Base-by-base conservation (phyloP, 1,140 invertebrate species). In the Cydia pomonella region DNA sequence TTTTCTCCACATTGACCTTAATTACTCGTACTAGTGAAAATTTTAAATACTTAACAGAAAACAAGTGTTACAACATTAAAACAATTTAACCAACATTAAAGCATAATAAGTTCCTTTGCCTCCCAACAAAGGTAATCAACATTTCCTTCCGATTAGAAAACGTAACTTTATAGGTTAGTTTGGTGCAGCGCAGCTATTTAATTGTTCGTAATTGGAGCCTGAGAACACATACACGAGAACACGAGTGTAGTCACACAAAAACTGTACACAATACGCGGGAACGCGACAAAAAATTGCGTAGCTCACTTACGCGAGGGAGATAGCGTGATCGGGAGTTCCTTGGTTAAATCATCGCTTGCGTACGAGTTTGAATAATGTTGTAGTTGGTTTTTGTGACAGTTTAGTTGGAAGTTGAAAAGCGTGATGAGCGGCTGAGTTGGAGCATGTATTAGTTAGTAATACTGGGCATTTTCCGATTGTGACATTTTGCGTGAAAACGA, bases 341-440 rank as follows among this genome's bases (percentile, higher is more conserved):
- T 59, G 53, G 53, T 59, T 59, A 59, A 59, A 59, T 59, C 18
- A 59, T 59, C 53, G 53, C 53, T 59, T 59, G 53, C 53, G 53
- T 23, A 59, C 53, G 53, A 23, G 53, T 59, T 21, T 1, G 9
- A 59, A 59, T 59, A 59, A 59, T 59, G 53, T 59, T 59, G 53
- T 59, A 59, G 18, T 23, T 21, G 18, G 18, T 59, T 59, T 59
- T 59, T 59, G 18, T 59, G 18, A 59, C 53, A 10, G 21, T 13
- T n/a, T 53, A 10, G 53, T 23, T 59, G 18, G 53, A 59, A 59
- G 44, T 44, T 44, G 41, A 12, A 44, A 12, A 44, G 50, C 50
- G n/a, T 53, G n/a, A 18, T 9, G 2, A 18, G 6, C 16, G 16
- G 50, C 5, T 53, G 1, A 53, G 50, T n/a, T 18, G 50, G 9